A percentile compares a stretch with the other conserved stretches of the same genome.
Evolutionary conservation across 92 coral and sea anemone species (phyloP).

Genomic region (Palythoa grandis): DNA sequence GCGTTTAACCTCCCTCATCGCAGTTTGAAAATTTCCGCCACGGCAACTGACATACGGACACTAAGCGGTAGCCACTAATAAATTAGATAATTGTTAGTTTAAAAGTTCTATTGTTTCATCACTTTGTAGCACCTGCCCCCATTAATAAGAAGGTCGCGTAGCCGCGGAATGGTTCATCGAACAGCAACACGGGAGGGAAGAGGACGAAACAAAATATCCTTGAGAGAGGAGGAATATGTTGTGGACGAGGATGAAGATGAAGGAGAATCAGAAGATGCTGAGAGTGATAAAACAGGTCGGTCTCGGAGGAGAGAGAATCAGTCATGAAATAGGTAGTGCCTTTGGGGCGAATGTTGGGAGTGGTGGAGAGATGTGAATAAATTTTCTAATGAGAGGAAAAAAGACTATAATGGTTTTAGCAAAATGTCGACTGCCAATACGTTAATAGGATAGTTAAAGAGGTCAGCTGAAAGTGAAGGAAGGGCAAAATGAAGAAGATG

Average conservation of each 20-base stretch:
- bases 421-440: too few relatives aligned
- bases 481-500: too few relatives aligned
- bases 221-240: conserved; percentile 71
- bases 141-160: conserved; percentile 28
- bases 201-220: conserved; percentile 21
- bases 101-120: not conserved
- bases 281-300: conserved; percentile 21
- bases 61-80: not conserved
- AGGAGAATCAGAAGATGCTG: conserved; percentile 84
- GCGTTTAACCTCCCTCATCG: too few relatives aligned
- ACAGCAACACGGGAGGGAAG: conserved; percentile 15
- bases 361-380: not conserved
- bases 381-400: too few relatives aligned
- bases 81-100: not conserved
- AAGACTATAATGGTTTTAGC: too few relatives aligned
- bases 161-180: conserved; percentile 45
- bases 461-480: too few relatives aligned
- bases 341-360: not conserved
- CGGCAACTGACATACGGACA: not conserved
- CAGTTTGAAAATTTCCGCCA: not conserved
- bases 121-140: conserved; percentile 24
- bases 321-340: not conserved
- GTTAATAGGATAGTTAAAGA: too few relatives aligned
- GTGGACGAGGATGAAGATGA: conserved; percentile 89
- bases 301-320: not conserved